phyloP scores from a whole-genome alignment of 1,140 invertebrate species.

The Drosophila miranda region DNA sequence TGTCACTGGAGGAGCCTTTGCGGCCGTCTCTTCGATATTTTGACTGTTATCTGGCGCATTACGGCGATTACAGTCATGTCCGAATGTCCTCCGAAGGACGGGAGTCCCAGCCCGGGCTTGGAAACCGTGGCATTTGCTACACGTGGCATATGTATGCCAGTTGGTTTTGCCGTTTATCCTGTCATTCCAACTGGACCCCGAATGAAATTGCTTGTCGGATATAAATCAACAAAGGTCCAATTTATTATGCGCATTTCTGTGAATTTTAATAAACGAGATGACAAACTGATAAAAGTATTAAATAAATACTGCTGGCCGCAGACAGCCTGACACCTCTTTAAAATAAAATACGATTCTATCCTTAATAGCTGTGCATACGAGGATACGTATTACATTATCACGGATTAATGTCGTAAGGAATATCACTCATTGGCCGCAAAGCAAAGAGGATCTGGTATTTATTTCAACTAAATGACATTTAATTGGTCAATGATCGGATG shows the following conservation, averaged over 20 bases:
- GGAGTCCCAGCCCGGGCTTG: background rate
- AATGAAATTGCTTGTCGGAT: constrained; percentile 50
- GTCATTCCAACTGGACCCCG: constrained; percentile 16
- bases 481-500: no score
- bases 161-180: constrained; percentile 17
- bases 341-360: no score
- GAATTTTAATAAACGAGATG: constrained; percentile 53
- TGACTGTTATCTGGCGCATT: constrained; percentile 60
- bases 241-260: constrained; percentile 41
- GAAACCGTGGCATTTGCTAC: constrained; percentile 34
- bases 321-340: constrained; percentile 4
- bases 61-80: constrained; percentile 56
- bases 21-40: constrained; percentile 52
- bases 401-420: no score
- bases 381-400: no score
- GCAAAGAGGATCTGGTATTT: no score
- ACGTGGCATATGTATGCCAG: constrained; percentile 38
- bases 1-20: constrained; percentile 26
- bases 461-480: no score
- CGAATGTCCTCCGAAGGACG: constrained; percentile 13
- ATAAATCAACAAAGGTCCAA: constrained; percentile 46
- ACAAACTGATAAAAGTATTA: constrained; percentile 40
- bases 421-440: no score
- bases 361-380: no score
- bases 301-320: constrained; percentile 35